Evolutionary conservation across 1,140 invertebrate species (phyloP).

Genomic region (Penaeus japonicus): DNA sequence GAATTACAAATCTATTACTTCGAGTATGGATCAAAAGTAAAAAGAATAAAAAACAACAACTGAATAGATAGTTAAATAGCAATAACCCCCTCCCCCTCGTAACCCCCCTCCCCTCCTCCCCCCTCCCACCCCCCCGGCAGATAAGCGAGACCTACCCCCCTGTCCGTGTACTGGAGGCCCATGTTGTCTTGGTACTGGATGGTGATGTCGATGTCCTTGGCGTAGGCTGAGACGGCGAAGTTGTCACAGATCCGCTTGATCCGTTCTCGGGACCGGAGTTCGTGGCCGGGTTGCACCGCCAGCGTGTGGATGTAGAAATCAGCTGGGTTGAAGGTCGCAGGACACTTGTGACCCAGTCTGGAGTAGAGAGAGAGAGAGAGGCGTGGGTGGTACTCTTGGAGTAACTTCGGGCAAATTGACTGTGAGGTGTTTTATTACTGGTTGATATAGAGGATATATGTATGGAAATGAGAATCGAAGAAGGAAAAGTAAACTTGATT

Average conservation of each 20-base stretch:
- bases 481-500: too few species aligned
- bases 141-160: not conserved
- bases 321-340: constrained; percentile 75
- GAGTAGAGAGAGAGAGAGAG: not conserved
- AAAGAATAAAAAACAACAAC: too few species aligned
- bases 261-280: constrained; percentile 67
- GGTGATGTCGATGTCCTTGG: constrained; percentile 71
- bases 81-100: too few species aligned
- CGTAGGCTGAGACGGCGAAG: constrained; percentile 78
- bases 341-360: constrained; percentile 80
- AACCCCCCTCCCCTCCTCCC: not conserved
- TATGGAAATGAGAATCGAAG: not conserved
- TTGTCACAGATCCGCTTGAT: constrained; percentile 79
- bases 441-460: not conserved
- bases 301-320: constrained; percentile 76
- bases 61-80: too few species aligned
- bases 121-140: too few species aligned
- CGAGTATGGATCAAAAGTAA: too few species aligned
- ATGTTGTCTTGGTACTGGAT: constrained; percentile 60
- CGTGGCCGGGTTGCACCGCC: constrained; percentile 69
- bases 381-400: too few species aligned
- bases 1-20: too few species aligned
- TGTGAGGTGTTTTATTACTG: too few species aligned
- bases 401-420: too few species aligned
- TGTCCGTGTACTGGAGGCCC: constrained; percentile 32